Evolutionary conservation across 2,797 vertebrate genomes (phyloP), one percentile per base, ranked within the genome.

Genomic region (Silurus aristotelis): DNA sequence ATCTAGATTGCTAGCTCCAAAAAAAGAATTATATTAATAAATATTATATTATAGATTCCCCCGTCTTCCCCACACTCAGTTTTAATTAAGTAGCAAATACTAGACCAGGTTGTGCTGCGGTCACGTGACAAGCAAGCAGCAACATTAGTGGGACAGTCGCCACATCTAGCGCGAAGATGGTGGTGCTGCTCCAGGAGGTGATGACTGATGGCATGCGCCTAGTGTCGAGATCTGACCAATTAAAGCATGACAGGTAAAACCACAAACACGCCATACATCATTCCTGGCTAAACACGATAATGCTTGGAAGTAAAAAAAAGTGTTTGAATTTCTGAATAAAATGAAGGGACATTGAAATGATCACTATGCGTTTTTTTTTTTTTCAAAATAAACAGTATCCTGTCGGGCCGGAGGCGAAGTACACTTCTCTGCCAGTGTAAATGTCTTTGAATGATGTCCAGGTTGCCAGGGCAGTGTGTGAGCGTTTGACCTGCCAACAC

Each of bases 391-490:
- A 5, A 13, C 56, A 1, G 56, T 22, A 55, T 27, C 14, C 73
- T 31, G 31, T 63, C 12, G 58, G 19, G 75, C 46, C 76, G 38
- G 38, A 80, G 43, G 38, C 64, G 60, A 14, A 25, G 60, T n/a
- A 80, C 14, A 64, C 22, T 15, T 27, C n/a, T 3, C 61, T 27
- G 61, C 61, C 61, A 66, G 43, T 66, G 78, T 48, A 66, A 80
- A 64, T 66, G 61, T 48, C 78, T 80, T 60, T 66, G 25, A 31
- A 72, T 86, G 87, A 82, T 87, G 84, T 71, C 82, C 68, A 75
- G 86, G 83, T 70, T 76, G 70, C 75, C 67, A 85, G 85, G 85
- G 79, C 80, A n/a, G 19, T 8, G 14, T 89, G 79, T 67, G 68
- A 80, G 81, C 1, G 3, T 66, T 83, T 83, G 81, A 83, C 81